Percentiles rank a stretch among this genome's conserved stretches.
These are phyloP conservation scores for Oscheius onirici DNA, from an alignment of 2,888 invertebrate species.

Conservation along the genomic window DNA sequence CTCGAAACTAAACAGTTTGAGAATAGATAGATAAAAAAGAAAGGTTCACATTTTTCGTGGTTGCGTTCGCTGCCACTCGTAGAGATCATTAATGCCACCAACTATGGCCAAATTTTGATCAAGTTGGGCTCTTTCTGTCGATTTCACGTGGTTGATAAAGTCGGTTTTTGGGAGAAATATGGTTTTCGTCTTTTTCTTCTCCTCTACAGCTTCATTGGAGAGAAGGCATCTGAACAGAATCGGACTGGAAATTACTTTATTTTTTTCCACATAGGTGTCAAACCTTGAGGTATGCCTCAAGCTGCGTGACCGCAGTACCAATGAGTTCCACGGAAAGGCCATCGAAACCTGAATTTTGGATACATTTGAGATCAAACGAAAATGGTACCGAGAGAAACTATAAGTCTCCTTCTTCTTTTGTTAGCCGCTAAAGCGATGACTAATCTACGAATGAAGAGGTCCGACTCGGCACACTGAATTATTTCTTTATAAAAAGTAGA, in stretches of 20 bases:
- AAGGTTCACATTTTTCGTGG: background rate
- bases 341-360: slow-evolving; percentile 48
- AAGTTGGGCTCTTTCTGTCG: slow-evolving; percentile 54
- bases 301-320: slow-evolving; percentile 42
- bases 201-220: background rate
- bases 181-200: slow-evolving; percentile 41
- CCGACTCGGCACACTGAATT: slow-evolving; percentile 31
- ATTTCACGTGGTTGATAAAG: slow-evolving; percentile 61
- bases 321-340: slow-evolving; percentile 51
- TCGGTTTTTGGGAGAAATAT: slow-evolving; percentile 58
- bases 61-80: slow-evolving; percentile 80
- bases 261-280: no score
- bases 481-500: slow-evolving; percentile 1
- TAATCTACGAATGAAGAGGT: slow-evolving; percentile 57
- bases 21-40: background rate
- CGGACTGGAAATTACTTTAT: slow-evolving; percentile 4
- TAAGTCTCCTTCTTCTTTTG: slow-evolving; percentile 30
- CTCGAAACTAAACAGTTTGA: slow-evolving; percentile 56
- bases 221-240: slow-evolving; percentile 4
- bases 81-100: slow-evolving; percentile 76
- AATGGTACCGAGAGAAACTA: slow-evolving; percentile 40
- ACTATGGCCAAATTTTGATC: slow-evolving; percentile 56
- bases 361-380: no score
- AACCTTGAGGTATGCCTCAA: slow-evolving; percentile 39
- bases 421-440: slow-evolving; percentile 38